These are phyloP conservation scores for Ormyrus rosae DNA, from an alignment of 2,888 invertebrate genomes.

Conservation along the genomic window DNA sequence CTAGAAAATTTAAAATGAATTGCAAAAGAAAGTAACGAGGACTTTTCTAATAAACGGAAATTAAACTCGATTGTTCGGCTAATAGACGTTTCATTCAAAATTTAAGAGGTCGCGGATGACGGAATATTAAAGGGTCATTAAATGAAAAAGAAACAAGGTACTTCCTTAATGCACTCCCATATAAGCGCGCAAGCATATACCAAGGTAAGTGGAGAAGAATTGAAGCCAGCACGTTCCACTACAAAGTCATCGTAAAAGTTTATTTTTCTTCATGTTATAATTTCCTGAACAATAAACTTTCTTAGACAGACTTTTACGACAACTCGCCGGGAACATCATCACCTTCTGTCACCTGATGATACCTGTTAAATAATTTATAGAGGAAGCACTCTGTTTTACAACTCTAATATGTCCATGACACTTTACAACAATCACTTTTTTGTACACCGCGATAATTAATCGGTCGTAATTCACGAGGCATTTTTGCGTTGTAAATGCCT, in stretches of 20 bases:
- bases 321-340: neutral
- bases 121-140: too few species aligned
- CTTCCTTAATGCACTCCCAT: too few species aligned
- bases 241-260: neutral
- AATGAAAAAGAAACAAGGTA: too few species aligned
- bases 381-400: neutral
- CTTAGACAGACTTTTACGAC: neutral
- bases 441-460: neutral
- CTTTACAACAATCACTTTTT: neutral
- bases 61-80: too few species aligned
- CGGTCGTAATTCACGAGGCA: neutral
- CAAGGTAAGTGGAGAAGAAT: neutral
- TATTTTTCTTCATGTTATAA: neutral
- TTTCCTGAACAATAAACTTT: conserved; percentile 7
- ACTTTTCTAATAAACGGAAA: too few species aligned
- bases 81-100: too few species aligned
- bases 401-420: neutral
- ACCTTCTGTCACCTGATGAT: neutral
- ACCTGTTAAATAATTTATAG: conserved; percentile 4
- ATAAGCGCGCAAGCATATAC: neutral
- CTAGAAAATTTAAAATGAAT: too few species aligned
- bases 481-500: neutral
- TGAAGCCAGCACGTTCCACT: neutral
- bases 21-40: too few species aligned
- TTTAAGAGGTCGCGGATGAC: too few species aligned